A percentile compares a stretch with the other conserved stretches of the same genome.
Evolutionary conservation across 2,113 vertebrate species (phyloP).

Genomic region (Rutilus rutilus): DNA sequence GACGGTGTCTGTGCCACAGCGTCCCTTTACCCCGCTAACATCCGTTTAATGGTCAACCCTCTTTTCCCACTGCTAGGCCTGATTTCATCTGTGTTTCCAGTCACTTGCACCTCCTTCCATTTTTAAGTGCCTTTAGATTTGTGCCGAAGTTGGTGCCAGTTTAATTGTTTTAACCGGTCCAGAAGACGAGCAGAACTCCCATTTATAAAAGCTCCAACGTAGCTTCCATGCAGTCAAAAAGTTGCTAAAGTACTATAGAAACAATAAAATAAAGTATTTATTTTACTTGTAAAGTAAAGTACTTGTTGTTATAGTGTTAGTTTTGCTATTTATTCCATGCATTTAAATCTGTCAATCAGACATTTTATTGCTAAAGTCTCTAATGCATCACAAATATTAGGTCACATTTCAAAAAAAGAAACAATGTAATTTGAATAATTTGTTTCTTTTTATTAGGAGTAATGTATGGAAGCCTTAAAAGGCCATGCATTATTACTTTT

Average conservation of each 20-base stretch:
- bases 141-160: background rate
- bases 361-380: too few species aligned
- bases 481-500: too few species aligned
- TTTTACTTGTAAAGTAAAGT: too few species aligned
- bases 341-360: too few species aligned
- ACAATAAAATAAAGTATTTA: too few species aligned
- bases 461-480: background rate
- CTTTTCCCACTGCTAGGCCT: background rate
- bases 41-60: slow-evolving; percentile 1
- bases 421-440: background rate
- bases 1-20: background rate
- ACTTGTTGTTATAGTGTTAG: too few species aligned
- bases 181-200: background rate
- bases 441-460: background rate
- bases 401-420: background rate
- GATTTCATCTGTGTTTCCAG: background rate
- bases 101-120: background rate
- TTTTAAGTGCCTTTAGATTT: background rate
- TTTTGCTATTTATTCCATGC: too few species aligned
- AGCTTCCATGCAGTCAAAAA: background rate
- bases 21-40: background rate
- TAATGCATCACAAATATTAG: background rate
- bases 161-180: background rate
- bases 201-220: background rate
- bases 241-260: background rate